Conservation (phyloP, 2,888 invertebrate species). For the Drosophila emarginata region DNA sequence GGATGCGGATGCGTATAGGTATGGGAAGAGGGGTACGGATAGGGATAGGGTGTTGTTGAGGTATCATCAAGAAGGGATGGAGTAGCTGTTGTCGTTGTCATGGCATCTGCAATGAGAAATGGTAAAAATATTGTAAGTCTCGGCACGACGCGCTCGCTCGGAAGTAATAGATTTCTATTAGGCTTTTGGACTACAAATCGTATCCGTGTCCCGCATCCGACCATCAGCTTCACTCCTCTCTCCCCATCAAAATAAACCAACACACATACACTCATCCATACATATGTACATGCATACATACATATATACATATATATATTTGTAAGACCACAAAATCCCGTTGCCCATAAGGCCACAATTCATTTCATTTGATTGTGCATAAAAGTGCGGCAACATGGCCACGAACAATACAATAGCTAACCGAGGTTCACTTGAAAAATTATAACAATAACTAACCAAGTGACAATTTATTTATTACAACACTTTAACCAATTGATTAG, state of each 20-base stretch:
- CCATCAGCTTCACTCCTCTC: background rate
- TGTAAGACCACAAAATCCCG: constrained; percentile 55
- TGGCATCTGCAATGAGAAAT: constrained; percentile 6
- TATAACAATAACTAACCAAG: background rate
- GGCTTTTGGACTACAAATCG: constrained; percentile 53
- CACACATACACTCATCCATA: background rate
- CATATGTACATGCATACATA: background rate
- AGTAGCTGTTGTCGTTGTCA: background rate
- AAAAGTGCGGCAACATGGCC: constrained; percentile 41
- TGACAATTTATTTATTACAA: too few species aligned
- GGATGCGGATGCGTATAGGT: background rate
- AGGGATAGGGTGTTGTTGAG: background rate
- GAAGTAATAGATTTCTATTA: constrained; percentile 72
- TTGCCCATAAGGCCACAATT: constrained; percentile 57
- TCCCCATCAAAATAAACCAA: too few species aligned
- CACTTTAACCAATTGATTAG: too few species aligned
- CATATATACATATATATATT: background rate
- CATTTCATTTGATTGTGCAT: constrained; percentile 58
- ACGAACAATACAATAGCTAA: constrained; percentile 16
- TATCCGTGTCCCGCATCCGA: background rate
- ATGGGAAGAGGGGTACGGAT: background rate
- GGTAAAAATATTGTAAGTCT: constrained; percentile 47
- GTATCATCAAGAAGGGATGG: background rate
- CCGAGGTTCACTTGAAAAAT: background rate
- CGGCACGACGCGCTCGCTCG: constrained; percentile 62